Percentiles rank a stretch among this genome's conserved stretches.
Evolutionary conservation across 2,113 vertebrate genomes (phyloP).

Genomic region (Varanus salvator): DNA sequence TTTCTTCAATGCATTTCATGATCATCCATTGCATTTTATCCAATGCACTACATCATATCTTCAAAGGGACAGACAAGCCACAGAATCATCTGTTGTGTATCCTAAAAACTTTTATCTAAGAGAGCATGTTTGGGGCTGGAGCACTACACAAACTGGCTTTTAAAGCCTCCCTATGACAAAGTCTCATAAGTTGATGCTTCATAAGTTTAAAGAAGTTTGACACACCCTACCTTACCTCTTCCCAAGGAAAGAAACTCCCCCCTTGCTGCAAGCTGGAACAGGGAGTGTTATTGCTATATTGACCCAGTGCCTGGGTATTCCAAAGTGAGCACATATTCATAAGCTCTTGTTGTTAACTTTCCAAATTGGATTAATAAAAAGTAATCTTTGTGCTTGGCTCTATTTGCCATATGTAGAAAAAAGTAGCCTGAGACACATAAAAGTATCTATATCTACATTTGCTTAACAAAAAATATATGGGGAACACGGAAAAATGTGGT

Average conservation of each 20-base stretch:
- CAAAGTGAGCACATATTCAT: not conserved
- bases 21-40: not conserved
- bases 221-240: not conserved
- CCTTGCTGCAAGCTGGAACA: too few species aligned
- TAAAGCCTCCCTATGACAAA: not conserved
- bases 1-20: too few species aligned
- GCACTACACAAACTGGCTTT: not conserved
- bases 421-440: not conserved
- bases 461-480: not conserved
- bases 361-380: not conserved
- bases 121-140: not conserved
- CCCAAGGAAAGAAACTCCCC: not conserved
- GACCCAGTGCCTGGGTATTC: not conserved
- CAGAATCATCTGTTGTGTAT: not conserved
- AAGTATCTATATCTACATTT: not conserved
- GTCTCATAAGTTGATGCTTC: not conserved
- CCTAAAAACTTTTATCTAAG: not conserved
- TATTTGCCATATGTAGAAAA: not conserved
- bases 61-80: not conserved
- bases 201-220: not conserved
- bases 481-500: not conserved
- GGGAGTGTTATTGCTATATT: not conserved
- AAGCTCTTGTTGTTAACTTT: not conserved
- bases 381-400: not conserved
- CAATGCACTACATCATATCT: not conserved